Evolutionary conservation across 2,113 vertebrate genomes (phyloP).

Genomic region (Hemiprocne comata): DNA sequence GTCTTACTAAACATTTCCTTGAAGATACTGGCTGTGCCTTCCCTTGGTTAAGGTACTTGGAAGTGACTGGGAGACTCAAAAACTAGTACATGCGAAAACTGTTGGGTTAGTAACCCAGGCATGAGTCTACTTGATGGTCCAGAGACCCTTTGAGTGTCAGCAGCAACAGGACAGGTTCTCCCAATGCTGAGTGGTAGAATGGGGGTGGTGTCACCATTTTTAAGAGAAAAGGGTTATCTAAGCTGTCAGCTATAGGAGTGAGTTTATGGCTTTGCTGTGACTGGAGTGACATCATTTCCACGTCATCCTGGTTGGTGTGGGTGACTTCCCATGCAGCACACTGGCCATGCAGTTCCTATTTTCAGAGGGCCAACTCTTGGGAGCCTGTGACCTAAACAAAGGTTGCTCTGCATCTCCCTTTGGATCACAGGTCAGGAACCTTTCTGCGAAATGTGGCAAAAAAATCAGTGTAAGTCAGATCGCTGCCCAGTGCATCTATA

Average conservation of each 20-base stretch:
- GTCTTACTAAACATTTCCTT: not conserved
- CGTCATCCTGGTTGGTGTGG: not conserved
- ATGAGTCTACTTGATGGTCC: not conserved
- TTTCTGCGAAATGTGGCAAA: not conserved
- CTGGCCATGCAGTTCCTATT: not conserved
- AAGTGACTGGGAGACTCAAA: not conserved
- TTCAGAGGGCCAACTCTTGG: not conserved
- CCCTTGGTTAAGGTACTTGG: not conserved
- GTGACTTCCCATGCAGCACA: fast-evolving
- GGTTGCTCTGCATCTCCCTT: not conserved
- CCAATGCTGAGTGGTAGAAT: not conserved
- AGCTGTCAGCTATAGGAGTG: not conserved
- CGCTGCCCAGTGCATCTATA: not conserved
- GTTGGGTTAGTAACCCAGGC: not conserved
- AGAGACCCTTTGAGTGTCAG: not conserved
- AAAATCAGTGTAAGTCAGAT: not conserved
- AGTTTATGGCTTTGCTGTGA: not conserved
- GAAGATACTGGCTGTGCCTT: not conserved
- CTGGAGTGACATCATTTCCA: fast-evolving
- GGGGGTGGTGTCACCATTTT: not conserved
- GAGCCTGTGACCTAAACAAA: not conserved
- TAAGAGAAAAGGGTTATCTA: not conserved
- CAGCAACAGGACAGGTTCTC: not conserved
- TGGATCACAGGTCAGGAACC: not conserved
- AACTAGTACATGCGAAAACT: not conserved